Conservation (phyloP, 2,113 vertebrate species). For the Spilogale gracilis region DNA sequence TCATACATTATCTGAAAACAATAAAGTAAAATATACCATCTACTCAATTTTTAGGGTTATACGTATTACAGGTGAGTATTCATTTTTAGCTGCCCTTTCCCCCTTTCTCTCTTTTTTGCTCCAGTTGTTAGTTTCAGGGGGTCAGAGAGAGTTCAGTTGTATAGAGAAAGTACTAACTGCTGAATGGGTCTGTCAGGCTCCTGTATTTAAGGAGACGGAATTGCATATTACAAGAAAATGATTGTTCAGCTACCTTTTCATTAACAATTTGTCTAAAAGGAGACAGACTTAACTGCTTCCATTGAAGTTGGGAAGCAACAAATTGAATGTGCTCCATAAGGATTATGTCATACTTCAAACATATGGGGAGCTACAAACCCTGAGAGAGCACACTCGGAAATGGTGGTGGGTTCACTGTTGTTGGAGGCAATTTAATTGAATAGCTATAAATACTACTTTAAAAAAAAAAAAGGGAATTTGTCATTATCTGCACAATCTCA, state of each 20-base stretch:
- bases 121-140: conserved; percentile 51
- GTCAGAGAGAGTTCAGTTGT: conserved; percentile 82
- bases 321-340: conserved; percentile 75
- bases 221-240: conserved; percentile 78
- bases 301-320: conserved; percentile 77
- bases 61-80: conserved; percentile 42
- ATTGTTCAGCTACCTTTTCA: conserved; percentile 82
- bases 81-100: conserved; percentile 49
- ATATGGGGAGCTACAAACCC: conserved; percentile 54
- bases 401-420: conserved; percentile 3
- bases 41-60: not conserved
- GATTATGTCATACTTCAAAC: conserved; percentile 78
- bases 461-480: not conserved
- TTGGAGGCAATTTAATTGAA: conserved; percentile 72
- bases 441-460: conserved; percentile 59
- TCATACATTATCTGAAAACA: conserved; percentile 73
- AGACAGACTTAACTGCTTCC: conserved; percentile 79
- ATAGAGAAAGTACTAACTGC: conserved; percentile 59
- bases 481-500: conserved; percentile 56
- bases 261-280: conserved; percentile 82
- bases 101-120: conserved; percentile 31
- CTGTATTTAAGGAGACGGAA: conserved; percentile 80
- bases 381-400: not conserved
- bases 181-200: conserved; percentile 78
- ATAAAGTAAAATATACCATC: conserved; percentile 60